Evolutionary conservation across 2,113 vertebrate species (phyloP).

Genomic region (Motacilla tschutschensis): DNA sequence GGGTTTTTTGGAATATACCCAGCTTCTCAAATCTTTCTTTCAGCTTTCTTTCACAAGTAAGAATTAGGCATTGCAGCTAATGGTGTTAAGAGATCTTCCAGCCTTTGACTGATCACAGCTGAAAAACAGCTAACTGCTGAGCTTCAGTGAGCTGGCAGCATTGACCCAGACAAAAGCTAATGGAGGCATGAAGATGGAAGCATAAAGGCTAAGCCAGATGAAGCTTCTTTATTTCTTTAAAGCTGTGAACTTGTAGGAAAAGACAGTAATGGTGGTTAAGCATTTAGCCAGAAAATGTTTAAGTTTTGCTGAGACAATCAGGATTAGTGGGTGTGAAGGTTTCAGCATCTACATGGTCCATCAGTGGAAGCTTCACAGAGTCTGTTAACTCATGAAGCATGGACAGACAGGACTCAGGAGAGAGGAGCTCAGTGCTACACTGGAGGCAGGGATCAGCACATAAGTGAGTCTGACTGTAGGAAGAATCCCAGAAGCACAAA

Average conservation of each 20-base stretch:
- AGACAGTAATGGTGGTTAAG: neutral
- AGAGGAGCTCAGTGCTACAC: neutral
- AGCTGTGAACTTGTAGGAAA: neutral
- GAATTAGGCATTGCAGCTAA: neutral
- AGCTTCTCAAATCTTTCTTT: neutral
- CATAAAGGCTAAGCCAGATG: neutral
- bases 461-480: neutral
- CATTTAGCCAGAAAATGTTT: neutral
- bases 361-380: neutral
- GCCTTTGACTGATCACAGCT: neutral
- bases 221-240: neutral
- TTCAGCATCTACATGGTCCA: neutral
- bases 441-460: neutral
- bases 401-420: neutral
- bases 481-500: neutral
- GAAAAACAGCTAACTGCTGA: neutral
- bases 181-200: neutral
- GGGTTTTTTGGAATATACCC: neutral
- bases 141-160: neutral
- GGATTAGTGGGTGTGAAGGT: neutral
- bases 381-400: neutral
- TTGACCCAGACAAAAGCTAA: constrained; percentile 2
- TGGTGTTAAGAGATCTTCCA: neutral
- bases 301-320: neutral
- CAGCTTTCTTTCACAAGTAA: neutral